Base-by-base conservation (phyloP, 2,797 vertebrate genomes). In the Picus viridis region DNA sequence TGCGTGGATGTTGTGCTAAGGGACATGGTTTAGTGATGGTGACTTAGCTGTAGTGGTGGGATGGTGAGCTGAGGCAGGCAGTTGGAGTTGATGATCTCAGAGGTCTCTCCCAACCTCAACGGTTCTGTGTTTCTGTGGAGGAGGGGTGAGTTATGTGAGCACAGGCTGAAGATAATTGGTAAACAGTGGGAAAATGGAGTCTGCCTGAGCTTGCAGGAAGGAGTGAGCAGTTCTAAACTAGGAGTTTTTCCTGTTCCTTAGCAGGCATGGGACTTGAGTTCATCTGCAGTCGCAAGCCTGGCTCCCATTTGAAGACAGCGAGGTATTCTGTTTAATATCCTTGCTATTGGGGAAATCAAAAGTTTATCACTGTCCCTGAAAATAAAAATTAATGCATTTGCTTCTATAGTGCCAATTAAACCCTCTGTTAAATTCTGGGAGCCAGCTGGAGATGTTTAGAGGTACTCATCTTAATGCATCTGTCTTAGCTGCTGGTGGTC, bases 371-470 rank as follows among this genome's bases (percentile, higher is more conserved):
- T 83, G 77, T 72, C 92, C 90, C 92, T 81, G 85, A 91, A 84
- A 94, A 70, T 51, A 88, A 79, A 76, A 92, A 91, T 90, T 86
- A 91, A 93, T 67, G 72, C 57, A 63, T 27, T 86, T 94, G 69
- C 41, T 91, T 96, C 93, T 83, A 1, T n/a, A 86, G 72, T 65
- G 65, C 67, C 34, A 86, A 59, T 96, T 96, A 95, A 94, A 89
- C 69, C 32, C 59, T 74, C 62, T 9, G 5, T 92, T 96, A 95
- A 91, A 92, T 90, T 94, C 83, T 80, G 57, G 77, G 73, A 92
- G 75, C 83, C 94, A 95, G 83, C 91, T 97, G 92, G 92, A 90
- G 72, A 64, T 85, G 59, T 88, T 90, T 17, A 90, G 90, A 93
- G 69, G 32, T 91, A 47, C 43, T 82, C 62, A 19, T 94, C 68